These are phyloP conservation scores for Clarias pachynema DNA, from an alignment of 2,797 vertebrate species.

Conservation along the genomic window DNA sequence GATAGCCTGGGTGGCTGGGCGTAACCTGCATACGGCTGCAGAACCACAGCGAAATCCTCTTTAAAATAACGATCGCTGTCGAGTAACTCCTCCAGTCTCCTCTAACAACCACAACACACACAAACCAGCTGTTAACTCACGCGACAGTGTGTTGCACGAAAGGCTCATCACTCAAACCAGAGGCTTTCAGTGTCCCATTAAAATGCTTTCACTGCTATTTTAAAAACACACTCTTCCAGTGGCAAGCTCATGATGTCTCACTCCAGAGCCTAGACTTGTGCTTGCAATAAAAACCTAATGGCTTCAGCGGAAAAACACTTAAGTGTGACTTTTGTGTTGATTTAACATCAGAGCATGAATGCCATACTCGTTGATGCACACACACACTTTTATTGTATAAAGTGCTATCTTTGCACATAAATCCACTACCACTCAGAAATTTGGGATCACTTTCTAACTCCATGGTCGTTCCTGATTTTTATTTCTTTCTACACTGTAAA, in stretches of 20 bases:
- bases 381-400: not conserved
- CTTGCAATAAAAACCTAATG: not conserved
- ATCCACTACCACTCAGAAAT: not conserved
- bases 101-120: conserved; percentile 53
- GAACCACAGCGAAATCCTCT: conserved; percentile 71
- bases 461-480: too few species aligned
- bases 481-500: too few species aligned
- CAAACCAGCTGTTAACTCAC: not conserved
- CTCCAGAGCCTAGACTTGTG: not conserved
- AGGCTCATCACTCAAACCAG: not conserved
- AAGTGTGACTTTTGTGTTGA: not conserved
- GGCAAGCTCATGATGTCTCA: not conserved
- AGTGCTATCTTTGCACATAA: not conserved
- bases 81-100: conserved; percentile 62
- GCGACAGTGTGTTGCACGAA: not conserved
- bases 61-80: conserved; percentile 65
- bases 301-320: not conserved
- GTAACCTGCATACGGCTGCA: conserved; percentile 66
- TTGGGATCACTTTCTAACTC: too few species aligned
- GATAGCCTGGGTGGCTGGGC: conserved; percentile 56
- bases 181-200: not conserved
- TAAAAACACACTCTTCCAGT: not conserved
- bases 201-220: too few species aligned
- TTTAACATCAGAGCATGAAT: not conserved
- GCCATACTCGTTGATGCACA: not conserved